phyloP scores from a whole-genome alignment of 2,113 vertebrate genomes.

The Odontesthes bonariensis region DNA sequence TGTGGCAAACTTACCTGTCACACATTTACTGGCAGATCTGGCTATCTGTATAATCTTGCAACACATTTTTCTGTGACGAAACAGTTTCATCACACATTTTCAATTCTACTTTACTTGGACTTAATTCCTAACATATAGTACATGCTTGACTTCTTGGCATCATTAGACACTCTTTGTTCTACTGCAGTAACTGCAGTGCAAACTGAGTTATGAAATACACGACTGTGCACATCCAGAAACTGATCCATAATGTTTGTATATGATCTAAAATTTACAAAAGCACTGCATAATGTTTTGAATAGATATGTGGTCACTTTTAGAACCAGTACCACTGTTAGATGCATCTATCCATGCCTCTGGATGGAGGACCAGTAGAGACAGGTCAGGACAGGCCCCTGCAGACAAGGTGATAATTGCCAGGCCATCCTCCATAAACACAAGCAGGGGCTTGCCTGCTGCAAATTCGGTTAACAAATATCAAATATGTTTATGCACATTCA shows the following conservation, averaged over 20 bases:
- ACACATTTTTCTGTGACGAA: no score
- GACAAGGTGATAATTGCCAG: slow-evolving; percentile 95
- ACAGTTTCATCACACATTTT: no score
- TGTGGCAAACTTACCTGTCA: no score
- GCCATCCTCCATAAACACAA: slow-evolving; percentile 89
- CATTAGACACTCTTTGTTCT: no score
- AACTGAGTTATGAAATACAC: neutral
- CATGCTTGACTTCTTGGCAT: no score
- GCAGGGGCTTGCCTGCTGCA: slow-evolving; percentile 90
- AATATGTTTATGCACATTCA: slow-evolving; percentile 73
- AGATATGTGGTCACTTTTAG: neutral
- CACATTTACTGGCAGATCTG: neutral
- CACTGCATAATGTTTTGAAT: neutral
- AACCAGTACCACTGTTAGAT: neutral
- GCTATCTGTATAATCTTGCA: no score
- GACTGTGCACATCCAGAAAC: neutral
- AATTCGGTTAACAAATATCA: slow-evolving; percentile 92
- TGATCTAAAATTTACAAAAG: neutral
- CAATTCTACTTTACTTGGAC: no score
- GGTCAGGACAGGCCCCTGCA: slow-evolving; percentile 87
- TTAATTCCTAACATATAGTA: no score
- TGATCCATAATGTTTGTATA: neutral
- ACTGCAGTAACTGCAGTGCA: neutral
- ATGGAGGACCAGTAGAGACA: slow-evolving; percentile 77
- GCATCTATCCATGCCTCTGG: slow-evolving; percentile 21